These are phyloP conservation scores for Microctonus brassicae DNA, from an alignment of 2,888 invertebrate species.

Conservation along the genomic window DNA sequence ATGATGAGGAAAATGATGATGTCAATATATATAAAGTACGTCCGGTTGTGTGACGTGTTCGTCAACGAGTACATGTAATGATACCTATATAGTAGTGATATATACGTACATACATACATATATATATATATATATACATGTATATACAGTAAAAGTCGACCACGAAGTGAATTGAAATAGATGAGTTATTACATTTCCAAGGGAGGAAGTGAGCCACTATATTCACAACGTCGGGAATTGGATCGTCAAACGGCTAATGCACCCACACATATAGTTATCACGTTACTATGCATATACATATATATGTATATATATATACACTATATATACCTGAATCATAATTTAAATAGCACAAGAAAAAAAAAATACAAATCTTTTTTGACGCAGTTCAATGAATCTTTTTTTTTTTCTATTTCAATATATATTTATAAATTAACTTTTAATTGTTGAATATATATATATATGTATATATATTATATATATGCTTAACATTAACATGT, in stretches of 20 bases:
- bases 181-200: conserved; percentile 46
- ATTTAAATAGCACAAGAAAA: neutral
- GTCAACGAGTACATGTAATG: neutral
- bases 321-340: neutral
- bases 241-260: conserved; percentile 39
- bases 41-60: conserved; percentile 15
- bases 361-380: neutral
- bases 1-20: neutral
- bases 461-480: no score
- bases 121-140: neutral
- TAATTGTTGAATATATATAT: neutral
- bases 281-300: conserved; percentile 7
- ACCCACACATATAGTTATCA: conserved; percentile 24
- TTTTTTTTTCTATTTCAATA: neutral
- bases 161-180: conserved; percentile 48
- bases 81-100: no score
- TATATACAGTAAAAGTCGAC: conserved; percentile 1
- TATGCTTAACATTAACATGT: no score
- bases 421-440: conserved; percentile 3
- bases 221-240: conserved; percentile 33
- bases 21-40: neutral
- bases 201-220: conserved; percentile 38
- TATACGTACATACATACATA: neutral
- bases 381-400: neutral
- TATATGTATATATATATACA: neutral